Evolutionary conservation across 2,888 invertebrate species (phyloP), one percentile per base, ranked within the genome.

Genomic region (Acrobasis suavella): DNA sequence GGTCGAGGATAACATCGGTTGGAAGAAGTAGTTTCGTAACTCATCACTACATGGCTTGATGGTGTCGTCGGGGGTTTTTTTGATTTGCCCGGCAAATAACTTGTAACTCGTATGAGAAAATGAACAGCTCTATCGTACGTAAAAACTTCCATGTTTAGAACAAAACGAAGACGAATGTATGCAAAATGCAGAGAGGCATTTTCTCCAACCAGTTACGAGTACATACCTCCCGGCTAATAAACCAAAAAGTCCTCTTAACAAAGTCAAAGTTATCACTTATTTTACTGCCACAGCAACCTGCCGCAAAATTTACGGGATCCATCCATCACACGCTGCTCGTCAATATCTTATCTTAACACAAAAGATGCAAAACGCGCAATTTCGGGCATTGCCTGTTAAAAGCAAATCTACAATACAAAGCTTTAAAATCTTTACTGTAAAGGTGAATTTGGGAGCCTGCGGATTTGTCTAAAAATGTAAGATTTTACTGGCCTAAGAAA

Each of bases 261-360:
- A 32, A 52, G 52, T 55, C 37, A 12, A 32, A 52, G 52, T 55
- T 55, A 22, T 56, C 3, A 56, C 6, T 32, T 32, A 32, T 8
- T 5, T 32, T 32, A 8, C 32, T 7, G 32, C 5, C 39, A 15
- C 38, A 42, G 42, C 16, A 8, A 56, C 22, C 22, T 42, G 42
- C 42, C 42, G 39, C 3, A 39, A 46, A 16, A 14, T 16, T 10
- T 14, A 52, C 39, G 15, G 55, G 15, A 9, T 12, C 46, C 2
- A 56, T 56, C 46, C 56, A 56, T 56, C 56, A 56, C 12, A 56
- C 7, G 22, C 17, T 1, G 8, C 42, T 17, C 56, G 17, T 56
- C 56, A 56, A 42, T 56, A 56, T 17, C 9, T 55, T 55, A 55
- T 55, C 39, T 55, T 15, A 16, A 52, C 52, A 52, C 52, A 17